These are phyloP conservation scores for Pycnonotus jocosus DNA, from an alignment of 2,113 vertebrate genomes.

Conservation along the genomic window DNA sequence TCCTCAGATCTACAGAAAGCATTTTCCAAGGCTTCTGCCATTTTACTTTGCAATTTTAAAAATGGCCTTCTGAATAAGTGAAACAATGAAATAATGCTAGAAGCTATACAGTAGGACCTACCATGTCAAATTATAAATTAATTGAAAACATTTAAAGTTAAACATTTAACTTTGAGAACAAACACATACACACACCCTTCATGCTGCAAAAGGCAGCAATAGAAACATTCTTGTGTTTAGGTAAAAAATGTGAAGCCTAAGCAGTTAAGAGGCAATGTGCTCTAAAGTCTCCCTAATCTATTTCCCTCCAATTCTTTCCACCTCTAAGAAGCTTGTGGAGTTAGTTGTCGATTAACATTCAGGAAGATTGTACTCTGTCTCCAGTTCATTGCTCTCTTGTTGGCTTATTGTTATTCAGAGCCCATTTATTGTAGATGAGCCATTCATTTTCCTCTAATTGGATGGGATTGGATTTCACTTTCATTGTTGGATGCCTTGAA, in stretches of 20 bases:
- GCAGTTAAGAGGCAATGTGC: constrained; percentile 49
- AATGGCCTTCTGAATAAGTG: neutral
- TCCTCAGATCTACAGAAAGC: neutral
- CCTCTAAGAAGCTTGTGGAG: constrained; percentile 62
- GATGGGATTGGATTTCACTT: constrained; percentile 67
- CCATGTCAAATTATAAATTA: neutral
- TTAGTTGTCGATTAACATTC: constrained; percentile 66
- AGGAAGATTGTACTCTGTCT: constrained; percentile 55
- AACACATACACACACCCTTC: neutral
- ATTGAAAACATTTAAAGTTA: neutral
- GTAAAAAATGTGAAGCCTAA: constrained; percentile 45
- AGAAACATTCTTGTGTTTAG: constrained; percentile 48
- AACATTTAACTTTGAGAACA: neutral
- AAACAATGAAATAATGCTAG: neutral
- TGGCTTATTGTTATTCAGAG: constrained; percentile 68
- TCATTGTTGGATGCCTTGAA: constrained; percentile 58
- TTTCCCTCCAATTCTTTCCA: constrained; percentile 64
- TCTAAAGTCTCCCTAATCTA: constrained; percentile 58
- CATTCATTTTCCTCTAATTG: constrained; percentile 68
- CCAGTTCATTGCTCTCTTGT: constrained; percentile 69
- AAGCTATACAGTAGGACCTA: neutral
- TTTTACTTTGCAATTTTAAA: neutral
- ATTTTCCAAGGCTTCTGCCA: neutral
- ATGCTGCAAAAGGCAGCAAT: neutral
- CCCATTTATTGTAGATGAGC: constrained; percentile 60